Conservation (phyloP, 2,113 vertebrate genomes). For the Leucoraja erinaceus region DNA sequence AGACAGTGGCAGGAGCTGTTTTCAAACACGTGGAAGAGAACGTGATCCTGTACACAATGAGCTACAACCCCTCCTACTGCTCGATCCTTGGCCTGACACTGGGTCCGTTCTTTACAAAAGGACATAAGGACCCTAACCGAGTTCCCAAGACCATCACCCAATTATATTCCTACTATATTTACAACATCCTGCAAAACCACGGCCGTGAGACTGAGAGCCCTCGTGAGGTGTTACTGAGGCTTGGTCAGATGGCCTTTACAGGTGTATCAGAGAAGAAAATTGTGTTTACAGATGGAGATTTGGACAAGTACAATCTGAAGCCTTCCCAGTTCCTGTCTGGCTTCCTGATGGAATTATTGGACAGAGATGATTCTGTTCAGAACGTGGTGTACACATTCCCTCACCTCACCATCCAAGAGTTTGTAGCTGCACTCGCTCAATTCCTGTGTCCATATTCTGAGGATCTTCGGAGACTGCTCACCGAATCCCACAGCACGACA, state of each 20-base stretch:
- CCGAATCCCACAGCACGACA: background rate
- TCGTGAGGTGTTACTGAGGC: constrained; percentile 44
- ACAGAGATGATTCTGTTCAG: constrained; percentile 15
- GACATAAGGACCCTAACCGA: background rate
- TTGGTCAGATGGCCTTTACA: constrained; percentile 48
- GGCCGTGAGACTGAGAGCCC: constrained; percentile 26
- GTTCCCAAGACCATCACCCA: constrained; percentile 58
- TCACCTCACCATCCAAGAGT: constrained; percentile 54
- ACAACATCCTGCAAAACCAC: constrained; percentile 46
- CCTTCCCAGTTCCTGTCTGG: constrained; percentile 34
- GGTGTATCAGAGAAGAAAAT: constrained; percentile 29
- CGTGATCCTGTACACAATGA: constrained; percentile 54
- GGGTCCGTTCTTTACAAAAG: constrained; percentile 33
- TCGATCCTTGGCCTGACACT: constrained; percentile 57
- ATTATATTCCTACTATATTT: constrained; percentile 50
- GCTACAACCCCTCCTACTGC: constrained; percentile 57
- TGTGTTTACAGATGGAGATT: constrained; percentile 43
- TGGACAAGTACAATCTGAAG: constrained; percentile 45
- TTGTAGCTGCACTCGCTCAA: constrained; percentile 53
- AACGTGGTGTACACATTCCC: constrained; percentile 49
- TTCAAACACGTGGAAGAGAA: constrained; percentile 51
- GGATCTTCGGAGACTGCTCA: background rate
- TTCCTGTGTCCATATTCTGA: constrained; percentile 42
- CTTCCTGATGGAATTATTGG: constrained; percentile 42
- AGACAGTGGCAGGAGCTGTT: constrained; percentile 40